These are phyloP conservation scores for Fregata magnificens DNA, from an alignment of 2,113 vertebrate species.

Conservation along the genomic window DNA sequence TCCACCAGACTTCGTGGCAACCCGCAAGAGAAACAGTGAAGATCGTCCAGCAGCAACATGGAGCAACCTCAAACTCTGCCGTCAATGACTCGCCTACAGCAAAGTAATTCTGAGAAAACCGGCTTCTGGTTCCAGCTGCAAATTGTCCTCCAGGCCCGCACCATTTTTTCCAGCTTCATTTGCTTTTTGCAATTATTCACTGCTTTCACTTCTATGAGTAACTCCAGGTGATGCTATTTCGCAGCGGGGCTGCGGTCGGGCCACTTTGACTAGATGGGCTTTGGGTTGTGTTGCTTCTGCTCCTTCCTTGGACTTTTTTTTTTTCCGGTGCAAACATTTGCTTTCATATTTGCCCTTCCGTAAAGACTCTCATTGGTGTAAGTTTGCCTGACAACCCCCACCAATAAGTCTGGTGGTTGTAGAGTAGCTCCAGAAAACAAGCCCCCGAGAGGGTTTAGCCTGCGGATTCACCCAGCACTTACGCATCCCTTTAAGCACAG, in stretches of 20 bases:
- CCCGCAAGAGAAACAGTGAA: not conserved
- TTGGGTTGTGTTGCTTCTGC: not conserved
- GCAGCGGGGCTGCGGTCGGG: not conserved
- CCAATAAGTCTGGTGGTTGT: fast-evolving
- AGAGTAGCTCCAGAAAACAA: not conserved
- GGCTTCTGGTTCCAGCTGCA: not conserved
- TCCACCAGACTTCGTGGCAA: not conserved
- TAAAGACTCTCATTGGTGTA: fast-evolving
- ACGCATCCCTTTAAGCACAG: not conserved
- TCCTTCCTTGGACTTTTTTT: not conserved
- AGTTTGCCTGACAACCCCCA: fast-evolving
- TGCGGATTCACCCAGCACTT: fast-evolving
- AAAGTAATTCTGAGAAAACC: not conserved
- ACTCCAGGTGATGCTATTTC: fast-evolving
- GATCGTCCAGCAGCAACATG: not conserved
- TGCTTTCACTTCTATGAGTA: not conserved
- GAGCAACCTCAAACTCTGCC: not conserved
- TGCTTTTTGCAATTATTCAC: not conserved
- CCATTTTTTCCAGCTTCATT: not conserved
- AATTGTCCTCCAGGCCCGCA: not conserved
- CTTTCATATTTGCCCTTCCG: fast-evolving
- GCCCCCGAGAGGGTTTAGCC: not conserved
- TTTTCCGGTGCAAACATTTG: fast-evolving
- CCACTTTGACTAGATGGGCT: not conserved
- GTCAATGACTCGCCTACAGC: not conserved